Conservation (phyloP, 2,113 vertebrate genomes). For the Eptatretus burgeri region DNA sequence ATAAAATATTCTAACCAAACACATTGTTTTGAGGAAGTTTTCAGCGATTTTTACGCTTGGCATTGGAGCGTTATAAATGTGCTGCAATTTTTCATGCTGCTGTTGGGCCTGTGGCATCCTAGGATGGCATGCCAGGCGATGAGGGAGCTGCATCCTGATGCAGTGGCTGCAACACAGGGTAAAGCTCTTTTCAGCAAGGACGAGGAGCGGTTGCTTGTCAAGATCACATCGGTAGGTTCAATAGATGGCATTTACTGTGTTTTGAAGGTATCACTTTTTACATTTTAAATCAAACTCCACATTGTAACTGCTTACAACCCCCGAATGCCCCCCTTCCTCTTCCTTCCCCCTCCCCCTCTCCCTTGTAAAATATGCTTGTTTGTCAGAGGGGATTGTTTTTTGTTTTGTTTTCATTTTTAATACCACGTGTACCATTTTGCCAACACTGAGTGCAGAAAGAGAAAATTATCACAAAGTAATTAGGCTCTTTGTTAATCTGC, state of each 20-base stretch:
- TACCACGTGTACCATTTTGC: too few species aligned
- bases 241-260: background rate
- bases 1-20: too few species aligned
- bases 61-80: too few species aligned
- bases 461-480: too few species aligned
- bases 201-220: slow-evolving; percentile 49
- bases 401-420: too few species aligned
- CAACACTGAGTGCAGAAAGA: too few species aligned
- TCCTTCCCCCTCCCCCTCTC: background rate
- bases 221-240: slow-evolving; percentile 48
- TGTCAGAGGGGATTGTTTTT: background rate
- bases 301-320: background rate
- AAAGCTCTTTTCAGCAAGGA: slow-evolving; percentile 73
- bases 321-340: background rate
- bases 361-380: background rate
- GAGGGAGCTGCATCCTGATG: slow-evolving; percentile 74
- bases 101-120: background rate
- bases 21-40: too few species aligned
- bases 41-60: too few species aligned
- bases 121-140: slow-evolving; percentile 80
- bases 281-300: background rate
- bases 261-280: too few species aligned
- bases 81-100: too few species aligned
- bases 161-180: slow-evolving; percentile 68
- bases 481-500: too few species aligned